Percentiles rank a stretch among this genome's conserved stretches.
Conservation (phyloP, 2,888 invertebrate species). For the Cancer borealis region DNA sequence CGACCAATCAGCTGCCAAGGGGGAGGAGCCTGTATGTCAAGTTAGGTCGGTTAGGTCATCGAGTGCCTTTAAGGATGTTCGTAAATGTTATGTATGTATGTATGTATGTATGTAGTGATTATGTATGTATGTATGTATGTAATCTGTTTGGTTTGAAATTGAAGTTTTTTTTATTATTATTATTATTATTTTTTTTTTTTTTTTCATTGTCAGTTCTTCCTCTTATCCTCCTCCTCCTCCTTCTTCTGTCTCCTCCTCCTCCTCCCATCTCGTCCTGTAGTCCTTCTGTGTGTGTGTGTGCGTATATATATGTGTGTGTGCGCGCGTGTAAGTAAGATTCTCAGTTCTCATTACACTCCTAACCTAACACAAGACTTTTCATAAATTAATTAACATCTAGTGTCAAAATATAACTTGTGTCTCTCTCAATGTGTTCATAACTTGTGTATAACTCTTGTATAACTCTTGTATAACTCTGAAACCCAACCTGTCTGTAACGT, state of each 20-base stretch:
- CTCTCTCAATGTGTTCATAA: neutral
- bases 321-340: neutral
- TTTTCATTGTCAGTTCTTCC: too few relatives aligned
- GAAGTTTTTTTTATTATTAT: neutral
- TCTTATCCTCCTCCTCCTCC: neutral
- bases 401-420: neutral
- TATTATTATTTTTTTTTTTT: too few relatives aligned
- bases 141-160: neutral
- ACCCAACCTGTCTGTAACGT: neutral
- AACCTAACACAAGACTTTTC: neutral
- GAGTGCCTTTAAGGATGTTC: neutral
- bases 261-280: neutral
- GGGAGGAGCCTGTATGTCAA: neutral
- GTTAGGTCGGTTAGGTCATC: neutral
- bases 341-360: neutral
- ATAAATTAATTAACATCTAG: too few relatives aligned
- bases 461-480: neutral
- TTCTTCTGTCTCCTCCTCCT: neutral
- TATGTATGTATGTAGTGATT: too few relatives aligned
- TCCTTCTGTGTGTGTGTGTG: neutral
- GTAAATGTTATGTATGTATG: neutral
- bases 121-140: neutral
- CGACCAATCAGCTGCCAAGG: neutral
- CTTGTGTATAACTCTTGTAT: neutral
- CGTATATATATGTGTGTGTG: neutral